Evolutionary conservation across 2,113 vertebrate species (phyloP).

Genomic region (Himantopus leucocephalus): DNA sequence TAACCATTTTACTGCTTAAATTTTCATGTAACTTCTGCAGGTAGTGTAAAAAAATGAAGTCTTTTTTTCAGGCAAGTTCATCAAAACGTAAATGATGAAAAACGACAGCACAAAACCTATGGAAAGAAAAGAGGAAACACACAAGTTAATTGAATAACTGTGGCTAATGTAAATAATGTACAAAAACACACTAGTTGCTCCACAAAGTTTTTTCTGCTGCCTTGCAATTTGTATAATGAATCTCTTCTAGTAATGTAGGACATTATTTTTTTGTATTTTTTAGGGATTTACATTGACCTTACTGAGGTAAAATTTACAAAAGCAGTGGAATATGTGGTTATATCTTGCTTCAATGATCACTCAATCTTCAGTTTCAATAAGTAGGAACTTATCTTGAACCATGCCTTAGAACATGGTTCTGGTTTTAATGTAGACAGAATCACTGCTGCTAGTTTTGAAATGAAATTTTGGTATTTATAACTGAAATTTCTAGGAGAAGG

Average conservation of each 20-base stretch:
- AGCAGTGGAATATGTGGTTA: not conserved
- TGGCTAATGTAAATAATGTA: not conserved
- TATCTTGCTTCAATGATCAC: not conserved
- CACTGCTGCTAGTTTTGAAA: not conserved
- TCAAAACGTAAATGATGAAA: not conserved
- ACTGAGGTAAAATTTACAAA: not conserved
- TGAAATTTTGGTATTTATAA: not conserved
- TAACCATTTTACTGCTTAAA: not conserved
- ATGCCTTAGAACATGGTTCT: not conserved
- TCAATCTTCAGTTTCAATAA: not conserved
- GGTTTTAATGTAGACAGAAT: not conserved
- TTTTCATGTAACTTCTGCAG: not conserved
- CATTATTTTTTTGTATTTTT: not conserved
- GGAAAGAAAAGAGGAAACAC: accelerated
- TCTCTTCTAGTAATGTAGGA: not conserved
- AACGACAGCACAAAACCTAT: not conserved
- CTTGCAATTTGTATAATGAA: not conserved
- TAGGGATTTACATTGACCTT: not conserved
- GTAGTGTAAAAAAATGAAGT: not conserved
- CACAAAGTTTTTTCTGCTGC: not conserved
- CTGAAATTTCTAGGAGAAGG: not conserved
- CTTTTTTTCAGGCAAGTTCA: not conserved
- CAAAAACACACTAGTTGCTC: not conserved
- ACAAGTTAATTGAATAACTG: not conserved
- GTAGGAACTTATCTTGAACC: not conserved